Evolutionary conservation across 2,113 vertebrate species (phyloP).

Genomic region (Catharus minimus): DNA sequence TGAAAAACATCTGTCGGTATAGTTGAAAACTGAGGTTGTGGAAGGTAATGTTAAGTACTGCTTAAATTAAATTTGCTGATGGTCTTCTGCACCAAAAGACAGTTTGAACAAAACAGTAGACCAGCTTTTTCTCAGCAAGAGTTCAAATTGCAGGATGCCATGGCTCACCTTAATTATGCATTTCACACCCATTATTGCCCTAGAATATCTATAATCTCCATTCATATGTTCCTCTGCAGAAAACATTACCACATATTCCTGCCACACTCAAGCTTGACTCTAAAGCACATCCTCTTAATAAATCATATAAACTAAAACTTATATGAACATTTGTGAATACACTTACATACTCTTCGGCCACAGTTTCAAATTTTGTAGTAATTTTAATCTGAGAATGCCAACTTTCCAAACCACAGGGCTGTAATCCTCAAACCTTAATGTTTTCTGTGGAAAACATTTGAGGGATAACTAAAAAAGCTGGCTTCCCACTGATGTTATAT

Average conservation of each 20-base stretch:
- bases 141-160: background rate
- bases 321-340: background rate
- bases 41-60: background rate
- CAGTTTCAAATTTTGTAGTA: background rate
- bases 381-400: background rate
- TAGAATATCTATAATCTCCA: background rate
- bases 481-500: background rate
- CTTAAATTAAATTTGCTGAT: background rate
- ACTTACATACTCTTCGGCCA: accelerated
- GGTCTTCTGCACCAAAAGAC: background rate
- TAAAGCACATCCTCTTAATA: background rate
- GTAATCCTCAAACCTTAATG: background rate
- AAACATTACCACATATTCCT: background rate
- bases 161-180: background rate
- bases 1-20: background rate
- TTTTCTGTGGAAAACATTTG: background rate
- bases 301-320: background rate
- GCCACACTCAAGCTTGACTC: background rate
- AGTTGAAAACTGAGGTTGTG: background rate
- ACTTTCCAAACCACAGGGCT: background rate
- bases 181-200: background rate
- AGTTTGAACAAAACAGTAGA: background rate
- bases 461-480: background rate
- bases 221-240: background rate
- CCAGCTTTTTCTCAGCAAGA: background rate